Base-by-base conservation (phyloP, 2,797 vertebrate genomes). In the Pantherophis vulpinus region DNA sequence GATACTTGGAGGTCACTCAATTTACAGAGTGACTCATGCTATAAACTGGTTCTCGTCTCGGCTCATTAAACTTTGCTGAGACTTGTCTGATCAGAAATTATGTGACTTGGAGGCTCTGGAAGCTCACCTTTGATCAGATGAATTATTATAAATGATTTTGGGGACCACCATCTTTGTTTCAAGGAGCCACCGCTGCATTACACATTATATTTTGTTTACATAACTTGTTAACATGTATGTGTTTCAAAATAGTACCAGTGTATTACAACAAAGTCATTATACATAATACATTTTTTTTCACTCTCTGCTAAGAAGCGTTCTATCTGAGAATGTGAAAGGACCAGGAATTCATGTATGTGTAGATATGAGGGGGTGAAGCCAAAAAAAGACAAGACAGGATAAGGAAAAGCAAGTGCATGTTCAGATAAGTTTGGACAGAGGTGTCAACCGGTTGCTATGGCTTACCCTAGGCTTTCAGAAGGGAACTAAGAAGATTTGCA, bases 1-100 rank as follows among this genome's bases (percentile, higher is more conserved):
- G 90, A 83, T 86, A 86, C n/a, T 58, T 90, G 79, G 91, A 83
- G 95, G 87, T 89, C 55, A 94, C 93, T 29, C 51, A 88, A 60
- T 29, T 92, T 58, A 79, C 79, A 58, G 88, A 93, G 92, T 86
- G 59, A 86, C 66, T 93, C 87, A 83, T n/a, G 1, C 56, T 42
- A 14, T 74, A 11, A 89, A 66, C 25, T 94, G 74, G 51, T 54
- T 89, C 86, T 89, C 92, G 0, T n/a, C 79, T 93, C 20, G 27
- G 86, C 47, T 55, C 18, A 86, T 94, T 93, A 87, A 2, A 47
- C 66, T 88, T 86, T 14, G 27, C 66, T 91, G 0, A 0, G 59
- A 20, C 8, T 92, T 51, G 86, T 90, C 4, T 42, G 86, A 42
- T 83, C 42, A 47, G 37, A 47, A 83, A 47, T 42, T 93, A 12